These are phyloP conservation scores for Rhincodon typus DNA, from an alignment of 2,797 vertebrate species.

Conservation along the genomic window DNA sequence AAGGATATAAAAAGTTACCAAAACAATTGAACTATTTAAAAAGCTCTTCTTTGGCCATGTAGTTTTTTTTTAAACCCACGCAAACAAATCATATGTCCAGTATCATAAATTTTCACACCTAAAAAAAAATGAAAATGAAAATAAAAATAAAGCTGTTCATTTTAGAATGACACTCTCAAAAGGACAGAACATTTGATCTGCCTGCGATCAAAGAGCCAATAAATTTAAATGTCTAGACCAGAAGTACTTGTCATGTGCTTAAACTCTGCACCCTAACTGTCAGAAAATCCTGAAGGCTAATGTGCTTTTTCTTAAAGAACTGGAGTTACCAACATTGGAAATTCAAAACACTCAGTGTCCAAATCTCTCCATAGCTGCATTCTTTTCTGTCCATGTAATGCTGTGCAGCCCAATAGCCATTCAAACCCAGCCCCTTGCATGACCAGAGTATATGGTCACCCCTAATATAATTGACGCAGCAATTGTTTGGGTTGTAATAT, in stretches of 20 bases:
- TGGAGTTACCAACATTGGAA: neutral
- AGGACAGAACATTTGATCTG: neutral
- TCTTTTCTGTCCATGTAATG: neutral
- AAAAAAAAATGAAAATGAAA: neutral
- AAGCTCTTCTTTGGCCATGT: neutral
- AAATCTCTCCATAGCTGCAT: neutral
- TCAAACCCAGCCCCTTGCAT: neutral
- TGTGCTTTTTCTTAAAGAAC: neutral
- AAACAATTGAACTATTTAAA: neutral
- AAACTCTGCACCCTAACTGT: neutral
- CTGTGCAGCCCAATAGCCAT: neutral
- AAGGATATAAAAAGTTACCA: neutral
- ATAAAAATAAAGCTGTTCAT: neutral
- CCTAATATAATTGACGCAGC: too few relatives aligned
- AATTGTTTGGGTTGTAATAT: neutral
- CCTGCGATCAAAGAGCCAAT: neutral
- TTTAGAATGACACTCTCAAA: neutral
- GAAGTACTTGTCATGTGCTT: neutral
- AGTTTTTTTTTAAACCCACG: too few relatives aligned
- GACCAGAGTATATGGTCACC: neutral
- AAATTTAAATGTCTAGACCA: neutral
- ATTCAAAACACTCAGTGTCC: neutral
- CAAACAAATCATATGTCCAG: neutral
- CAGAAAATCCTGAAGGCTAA: neutral
- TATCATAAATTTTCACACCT: neutral